Evolutionary conservation across 2,113 vertebrate species (phyloP), one percentile per base, ranked within the genome.

Genomic region (Archocentrus centrarchus): DNA sequence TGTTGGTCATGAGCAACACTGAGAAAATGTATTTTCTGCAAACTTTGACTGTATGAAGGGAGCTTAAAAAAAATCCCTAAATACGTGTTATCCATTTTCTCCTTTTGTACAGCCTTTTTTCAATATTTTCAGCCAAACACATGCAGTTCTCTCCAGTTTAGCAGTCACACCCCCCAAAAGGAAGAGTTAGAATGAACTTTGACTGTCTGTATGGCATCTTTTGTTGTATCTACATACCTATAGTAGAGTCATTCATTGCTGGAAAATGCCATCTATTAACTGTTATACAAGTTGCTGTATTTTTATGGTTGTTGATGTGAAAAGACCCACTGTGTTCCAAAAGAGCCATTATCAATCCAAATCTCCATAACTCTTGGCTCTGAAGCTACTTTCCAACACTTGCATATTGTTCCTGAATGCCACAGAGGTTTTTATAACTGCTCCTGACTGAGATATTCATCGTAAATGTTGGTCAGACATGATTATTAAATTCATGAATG

Each of bases 281-380:
- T 27, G 37, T 39, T 63, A 24, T 8, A 47, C 24, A 59, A 79
- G n/a, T 81, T 75, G 75, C 87, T 90, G 86, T 78, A 78, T 78
- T 92, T 93, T 91, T 89, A 84, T 83, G 84, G 84, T 85, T 81
- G 89, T 77, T 84, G 79, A 83, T 85, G 58, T 88, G 86, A 86
- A 93, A 76, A 78, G 79, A 88, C 63, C 79, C 77, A 88, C 84
- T 86, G 68, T 92, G 82, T 81, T 87, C 50, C 44, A 76, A 18
- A 10, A 76, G 82, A 59, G 39, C 27, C 68, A 75, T 84, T 87
- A 93, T 91, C 84, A 88, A 80, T 86, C 86, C 76, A 18, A 11
- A 91, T 88, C 35, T 11, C 75, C 81, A 64, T 75, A 87, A 87
- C 76, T 70, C 63, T 80, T 14, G 47, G 78, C 75, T 81, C 22